phyloP scores from a whole-genome alignment of 2,797 vertebrate genomes.

The Diplodus puntazzo region DNA sequence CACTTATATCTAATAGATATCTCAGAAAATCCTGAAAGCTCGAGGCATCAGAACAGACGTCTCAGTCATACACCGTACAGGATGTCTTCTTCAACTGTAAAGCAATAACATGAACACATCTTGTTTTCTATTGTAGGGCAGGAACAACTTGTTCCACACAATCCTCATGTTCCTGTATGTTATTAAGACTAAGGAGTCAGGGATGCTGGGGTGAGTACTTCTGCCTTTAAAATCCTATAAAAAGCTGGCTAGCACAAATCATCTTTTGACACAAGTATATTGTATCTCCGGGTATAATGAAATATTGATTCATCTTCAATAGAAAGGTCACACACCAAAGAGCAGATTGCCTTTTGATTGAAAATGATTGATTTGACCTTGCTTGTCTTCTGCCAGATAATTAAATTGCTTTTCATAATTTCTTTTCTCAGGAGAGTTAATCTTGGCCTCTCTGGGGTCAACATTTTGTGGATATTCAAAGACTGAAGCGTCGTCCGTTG shows the following conservation, averaged over 20 bases:
- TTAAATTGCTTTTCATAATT: conserved; percentile 16
- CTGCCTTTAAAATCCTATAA: conserved; percentile 19
- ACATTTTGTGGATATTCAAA: conserved; percentile 97
- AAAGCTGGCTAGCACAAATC: background rate
- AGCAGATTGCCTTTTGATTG: conserved; percentile 22
- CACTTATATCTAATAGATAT: background rate
- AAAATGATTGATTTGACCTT: conserved; percentile 20
- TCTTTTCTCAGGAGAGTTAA: conserved; percentile 91
- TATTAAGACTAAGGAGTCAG: conserved; percentile 97
- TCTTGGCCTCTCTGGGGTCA: conserved; percentile 95
- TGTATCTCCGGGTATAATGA: background rate
- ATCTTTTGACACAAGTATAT: background rate
- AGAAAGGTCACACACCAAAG: conserved; percentile 13
- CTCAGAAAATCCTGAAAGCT: background rate
- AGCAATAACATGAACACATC: conserved; percentile 16
- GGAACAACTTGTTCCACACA: conserved; percentile 98
- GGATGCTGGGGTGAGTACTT: conserved; percentile 94
- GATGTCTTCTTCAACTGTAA: conserved; percentile 9
- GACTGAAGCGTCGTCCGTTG: conserved; percentile 76
- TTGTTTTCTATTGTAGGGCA: conserved; percentile 85
- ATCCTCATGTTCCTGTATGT: conserved; percentile 97
- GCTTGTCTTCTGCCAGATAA: conserved; percentile 7
- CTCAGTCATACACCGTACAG: background rate
- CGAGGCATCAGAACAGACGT: background rate
- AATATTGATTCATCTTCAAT: conserved; percentile 19